A percentile compares a stretch with the other conserved stretches of the same genome.
Conservation (phyloP, 2,888 invertebrate species). For the Yponomeuta sedellus region DNA sequence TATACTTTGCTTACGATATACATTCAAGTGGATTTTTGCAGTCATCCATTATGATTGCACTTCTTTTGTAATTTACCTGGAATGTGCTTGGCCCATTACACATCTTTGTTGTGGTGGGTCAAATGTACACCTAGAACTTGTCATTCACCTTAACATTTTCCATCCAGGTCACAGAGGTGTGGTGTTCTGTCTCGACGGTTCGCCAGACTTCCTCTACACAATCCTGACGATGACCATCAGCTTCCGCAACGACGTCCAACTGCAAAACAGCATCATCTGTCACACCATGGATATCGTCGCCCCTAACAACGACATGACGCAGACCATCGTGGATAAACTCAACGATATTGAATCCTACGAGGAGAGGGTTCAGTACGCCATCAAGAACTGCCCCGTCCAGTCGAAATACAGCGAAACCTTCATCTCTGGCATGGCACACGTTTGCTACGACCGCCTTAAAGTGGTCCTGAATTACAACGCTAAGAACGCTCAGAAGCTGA, state of each 20-base stretch:
- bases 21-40: too few species aligned
- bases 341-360: slow-evolving; percentile 72
- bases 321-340: slow-evolving; percentile 59
- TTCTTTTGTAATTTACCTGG: too few species aligned
- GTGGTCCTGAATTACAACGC: slow-evolving; percentile 66
- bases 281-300: slow-evolving; percentile 71
- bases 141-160: too few species aligned
- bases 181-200: slow-evolving; percentile 87
- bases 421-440: slow-evolving; percentile 35
- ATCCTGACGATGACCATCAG: slow-evolving; percentile 66
- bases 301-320: slow-evolving; percentile 51
- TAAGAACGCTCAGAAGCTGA: slow-evolving; percentile 63
- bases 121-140: too few species aligned
- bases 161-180: slow-evolving; percentile 70
- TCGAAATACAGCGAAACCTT: slow-evolving; percentile 54
- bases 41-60: too few species aligned
- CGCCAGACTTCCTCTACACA: slow-evolving; percentile 81
- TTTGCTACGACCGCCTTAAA: slow-evolving; percentile 71
- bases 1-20: too few species aligned
- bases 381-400: slow-evolving; percentile 51
- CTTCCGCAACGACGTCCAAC: slow-evolving; percentile 57
- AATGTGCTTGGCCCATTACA: too few species aligned
- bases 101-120: too few species aligned
- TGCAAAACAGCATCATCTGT: slow-evolving; percentile 77
- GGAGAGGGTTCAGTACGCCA: slow-evolving; percentile 71